Evolutionary conservation across 2,113 vertebrate species (phyloP).

Genomic region (Hyperopisus bebe): DNA sequence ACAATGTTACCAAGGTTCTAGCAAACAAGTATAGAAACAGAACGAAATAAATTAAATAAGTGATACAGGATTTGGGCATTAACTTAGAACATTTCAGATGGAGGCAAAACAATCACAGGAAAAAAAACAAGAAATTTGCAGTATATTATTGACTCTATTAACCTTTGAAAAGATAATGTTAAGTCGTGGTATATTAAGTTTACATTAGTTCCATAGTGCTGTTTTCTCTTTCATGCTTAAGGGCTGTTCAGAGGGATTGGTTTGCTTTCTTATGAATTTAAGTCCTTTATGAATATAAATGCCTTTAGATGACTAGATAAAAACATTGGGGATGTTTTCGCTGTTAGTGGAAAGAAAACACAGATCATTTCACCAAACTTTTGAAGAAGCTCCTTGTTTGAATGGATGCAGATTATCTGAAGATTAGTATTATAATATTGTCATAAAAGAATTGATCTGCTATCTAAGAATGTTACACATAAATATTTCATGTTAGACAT

Average conservation of each 20-base stretch:
- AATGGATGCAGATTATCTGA: not conserved
- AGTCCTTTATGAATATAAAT: slow-evolving; percentile 1
- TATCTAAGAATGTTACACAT: not conserved
- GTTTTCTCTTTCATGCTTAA: not conserved
- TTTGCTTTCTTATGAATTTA: not conserved
- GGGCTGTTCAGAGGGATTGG: not conserved
- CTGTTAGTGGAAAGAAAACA: not conserved
- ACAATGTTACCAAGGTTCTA: not conserved
- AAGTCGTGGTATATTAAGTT: not conserved
- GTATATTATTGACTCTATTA: not conserved
- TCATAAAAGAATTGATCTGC: not conserved
- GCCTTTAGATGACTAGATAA: not conserved
- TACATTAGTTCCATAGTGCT: not conserved
- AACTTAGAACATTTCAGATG: not conserved
- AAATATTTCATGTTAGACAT: not conserved
- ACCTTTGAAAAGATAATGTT: not conserved
- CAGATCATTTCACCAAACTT: not conserved
- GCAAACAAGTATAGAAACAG: not conserved
- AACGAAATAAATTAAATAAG: not conserved
- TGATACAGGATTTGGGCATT: not conserved
- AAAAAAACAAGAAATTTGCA: not conserved
- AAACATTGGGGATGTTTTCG: not conserved
- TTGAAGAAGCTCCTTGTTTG: not conserved
- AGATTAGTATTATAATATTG: not conserved
- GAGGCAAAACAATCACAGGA: not conserved